A percentile compares a stretch with the other conserved stretches of the same genome.
phyloP scores from a whole-genome alignment of 2,797 vertebrate genomes.

The Pseudochirops corinnae region DNA sequence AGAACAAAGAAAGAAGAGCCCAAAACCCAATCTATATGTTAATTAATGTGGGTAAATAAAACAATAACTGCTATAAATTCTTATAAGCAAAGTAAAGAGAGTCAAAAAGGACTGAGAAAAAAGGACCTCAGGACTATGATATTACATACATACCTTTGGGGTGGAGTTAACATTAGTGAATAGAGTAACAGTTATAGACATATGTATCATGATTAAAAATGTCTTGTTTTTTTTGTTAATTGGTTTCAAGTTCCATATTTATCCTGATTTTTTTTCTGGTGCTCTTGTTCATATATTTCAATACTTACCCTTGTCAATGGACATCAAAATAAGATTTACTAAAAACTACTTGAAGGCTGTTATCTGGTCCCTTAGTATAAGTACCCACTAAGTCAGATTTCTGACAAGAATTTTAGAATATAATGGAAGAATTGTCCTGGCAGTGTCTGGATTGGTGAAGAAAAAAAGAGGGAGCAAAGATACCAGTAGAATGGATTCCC shows the following conservation, averaged over 20 bases:
- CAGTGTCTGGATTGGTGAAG: conserved; percentile 1
- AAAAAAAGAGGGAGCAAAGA: neutral
- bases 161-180: neutral
- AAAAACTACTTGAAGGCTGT: neutral
- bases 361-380: conserved; percentile 3
- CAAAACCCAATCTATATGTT: neutral
- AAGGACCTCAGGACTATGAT: neutral
- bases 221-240: neutral
- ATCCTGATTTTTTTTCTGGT: neutral
- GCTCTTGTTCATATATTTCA: neutral
- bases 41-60: neutral
- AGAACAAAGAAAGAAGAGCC: neutral
- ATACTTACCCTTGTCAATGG: neutral
- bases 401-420: conserved; percentile 40
- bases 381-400: conserved; percentile 32
- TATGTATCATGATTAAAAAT: neutral
- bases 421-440: conserved; percentile 46
- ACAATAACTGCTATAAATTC: neutral
- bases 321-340: neutral
- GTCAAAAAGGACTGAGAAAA: neutral
- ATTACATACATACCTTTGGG: neutral
- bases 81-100: neutral
- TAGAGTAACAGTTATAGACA: neutral
- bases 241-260: neutral
- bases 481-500: neutral